A percentile compares a stretch with the other conserved stretches of the same genome.
phyloP scores from a whole-genome alignment of 2,113 vertebrate species.

The Rhizomys pruinosus region DNA sequence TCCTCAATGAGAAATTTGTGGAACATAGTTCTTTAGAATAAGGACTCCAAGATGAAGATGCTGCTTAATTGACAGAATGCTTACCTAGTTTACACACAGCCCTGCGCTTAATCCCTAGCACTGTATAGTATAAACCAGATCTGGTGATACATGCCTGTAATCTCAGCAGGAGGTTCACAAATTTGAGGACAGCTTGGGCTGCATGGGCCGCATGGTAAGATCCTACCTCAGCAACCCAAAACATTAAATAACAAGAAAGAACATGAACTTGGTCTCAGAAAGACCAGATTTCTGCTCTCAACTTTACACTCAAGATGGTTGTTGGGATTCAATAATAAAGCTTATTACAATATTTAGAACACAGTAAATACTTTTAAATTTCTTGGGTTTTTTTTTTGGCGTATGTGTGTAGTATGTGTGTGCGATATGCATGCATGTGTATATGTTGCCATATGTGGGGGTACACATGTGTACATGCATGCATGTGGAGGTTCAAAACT shows the following conservation, averaged over 20 bases:
- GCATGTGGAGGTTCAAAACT: no score
- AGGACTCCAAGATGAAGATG: neutral
- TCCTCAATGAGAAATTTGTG: slow-evolving; percentile 37
- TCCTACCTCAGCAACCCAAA: neutral
- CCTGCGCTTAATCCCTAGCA: neutral
- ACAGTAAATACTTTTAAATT: neutral
- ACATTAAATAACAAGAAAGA: neutral
- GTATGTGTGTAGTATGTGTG: no score
- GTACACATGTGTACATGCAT: no score
- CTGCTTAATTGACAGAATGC: neutral
- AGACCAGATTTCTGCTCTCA: neutral
- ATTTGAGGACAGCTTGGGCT: neutral
- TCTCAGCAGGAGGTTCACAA: neutral
- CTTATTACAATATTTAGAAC: slow-evolving; percentile 6
- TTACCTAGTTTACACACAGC: neutral
- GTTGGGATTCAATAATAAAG: neutral
- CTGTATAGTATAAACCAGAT: neutral
- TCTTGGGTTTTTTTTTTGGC: no score
- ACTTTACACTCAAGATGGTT: neutral
- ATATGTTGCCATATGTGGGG: no score
- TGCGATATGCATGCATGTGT: no score
- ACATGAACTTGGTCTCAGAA: neutral
- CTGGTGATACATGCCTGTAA: neutral
- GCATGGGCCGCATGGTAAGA: neutral
- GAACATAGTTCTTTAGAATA: slow-evolving; percentile 23